Conservation (phyloP, 2,113 vertebrate genomes). For the Xiphophorus maculatus region DNA sequence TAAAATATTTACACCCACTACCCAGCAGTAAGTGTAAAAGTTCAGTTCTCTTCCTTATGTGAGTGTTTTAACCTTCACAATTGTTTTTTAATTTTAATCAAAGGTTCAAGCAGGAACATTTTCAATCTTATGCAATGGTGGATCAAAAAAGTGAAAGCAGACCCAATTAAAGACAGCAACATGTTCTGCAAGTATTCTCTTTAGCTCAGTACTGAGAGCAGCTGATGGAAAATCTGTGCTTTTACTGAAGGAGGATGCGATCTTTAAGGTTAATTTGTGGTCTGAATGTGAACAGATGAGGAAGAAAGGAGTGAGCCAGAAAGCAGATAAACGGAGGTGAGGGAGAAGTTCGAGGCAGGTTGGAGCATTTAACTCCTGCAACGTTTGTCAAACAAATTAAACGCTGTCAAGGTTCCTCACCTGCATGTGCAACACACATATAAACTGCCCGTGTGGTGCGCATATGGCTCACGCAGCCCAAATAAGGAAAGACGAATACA, state of each 20-base stretch:
- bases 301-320: neutral
- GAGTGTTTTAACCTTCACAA: slow-evolving; percentile 5
- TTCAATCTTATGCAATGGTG: neutral
- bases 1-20: slow-evolving; percentile 4
- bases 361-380: slow-evolving; percentile 84
- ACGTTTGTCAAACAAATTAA: slow-evolving; percentile 99
- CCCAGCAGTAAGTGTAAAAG: neutral
- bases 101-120: neutral
- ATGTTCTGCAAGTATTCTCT: neutral
- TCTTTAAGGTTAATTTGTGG: slow-evolving; percentile 22
- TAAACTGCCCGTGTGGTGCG: slow-evolving; percentile 57
- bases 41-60: neutral
- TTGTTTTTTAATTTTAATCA: neutral
- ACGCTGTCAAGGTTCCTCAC: slow-evolving; percentile 92
- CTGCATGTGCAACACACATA: slow-evolving; percentile 81
- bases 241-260: neutral
- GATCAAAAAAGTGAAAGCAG: neutral
- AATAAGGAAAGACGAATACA: slow-evolving; percentile 99
- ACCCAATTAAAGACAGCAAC: neutral
- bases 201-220: neutral
- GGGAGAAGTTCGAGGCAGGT: slow-evolving; percentile 63
- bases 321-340: slow-evolving; percentile 34
- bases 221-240: neutral
- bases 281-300: slow-evolving; percentile 4
- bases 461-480: slow-evolving; percentile 98